Evolutionary conservation across 2,888 invertebrate species (phyloP).

Genomic region (Drosophila putrida): DNA sequence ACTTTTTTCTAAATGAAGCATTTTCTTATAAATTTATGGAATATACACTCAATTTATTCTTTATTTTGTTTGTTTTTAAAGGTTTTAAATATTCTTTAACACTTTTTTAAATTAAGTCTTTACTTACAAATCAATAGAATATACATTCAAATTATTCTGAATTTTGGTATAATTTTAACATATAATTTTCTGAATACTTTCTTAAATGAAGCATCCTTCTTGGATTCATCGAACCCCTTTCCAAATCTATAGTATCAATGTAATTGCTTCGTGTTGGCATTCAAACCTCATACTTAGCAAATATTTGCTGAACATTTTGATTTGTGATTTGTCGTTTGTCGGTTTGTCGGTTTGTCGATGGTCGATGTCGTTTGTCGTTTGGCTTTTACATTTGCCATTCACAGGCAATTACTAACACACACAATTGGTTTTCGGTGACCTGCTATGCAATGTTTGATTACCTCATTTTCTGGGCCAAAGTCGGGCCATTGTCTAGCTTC

Average conservation of each 20-base stretch:
- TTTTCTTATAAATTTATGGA: too few relatives aligned
- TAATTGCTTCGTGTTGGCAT: constrained; percentile 36
- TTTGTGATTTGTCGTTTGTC: constrained; percentile 40
- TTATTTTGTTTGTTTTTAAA: too few relatives aligned
- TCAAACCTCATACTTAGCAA: constrained; percentile 44
- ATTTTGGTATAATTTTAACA: too few relatives aligned
- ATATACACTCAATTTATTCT: too few relatives aligned
- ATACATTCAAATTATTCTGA: too few relatives aligned
- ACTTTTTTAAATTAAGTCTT: too few relatives aligned
- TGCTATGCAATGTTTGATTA: constrained; percentile 59
- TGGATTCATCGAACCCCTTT: neutral
- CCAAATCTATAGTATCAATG: neutral
- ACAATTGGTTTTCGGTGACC: constrained; percentile 47
- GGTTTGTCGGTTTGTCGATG: constrained; percentile 13
- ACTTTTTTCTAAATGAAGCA: neutral
- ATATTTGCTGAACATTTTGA: constrained; percentile 52
- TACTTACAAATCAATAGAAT: too few relatives aligned
- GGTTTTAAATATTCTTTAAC: too few relatives aligned
- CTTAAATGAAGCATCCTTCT: neutral
- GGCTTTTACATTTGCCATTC: constrained; percentile 40
- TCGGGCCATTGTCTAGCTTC: neutral
- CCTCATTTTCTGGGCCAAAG: constrained; percentile 63
- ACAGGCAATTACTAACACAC: constrained; percentile 59
- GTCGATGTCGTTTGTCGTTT: constrained; percentile 12
- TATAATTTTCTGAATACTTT: neutral